A percentile compares a stretch with the other conserved stretches of the same genome.
Conservation (phyloP, 2,113 vertebrate genomes). For the Athene cunicularia region DNA sequence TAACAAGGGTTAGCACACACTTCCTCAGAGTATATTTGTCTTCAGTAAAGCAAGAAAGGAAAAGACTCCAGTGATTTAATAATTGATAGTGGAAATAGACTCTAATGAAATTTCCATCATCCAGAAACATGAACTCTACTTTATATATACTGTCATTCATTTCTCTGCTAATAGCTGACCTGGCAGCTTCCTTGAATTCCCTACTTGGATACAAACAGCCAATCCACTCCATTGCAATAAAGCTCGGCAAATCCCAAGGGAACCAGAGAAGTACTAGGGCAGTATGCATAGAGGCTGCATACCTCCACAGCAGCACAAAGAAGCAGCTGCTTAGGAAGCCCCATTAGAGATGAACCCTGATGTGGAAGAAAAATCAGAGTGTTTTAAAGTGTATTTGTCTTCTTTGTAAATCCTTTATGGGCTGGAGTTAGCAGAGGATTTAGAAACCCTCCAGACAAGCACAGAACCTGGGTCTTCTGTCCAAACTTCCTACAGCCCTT, state of each 20-base stretch:
- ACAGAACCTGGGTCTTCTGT: not conserved
- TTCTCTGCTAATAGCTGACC: slow-evolving; percentile 47
- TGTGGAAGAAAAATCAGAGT: not conserved
- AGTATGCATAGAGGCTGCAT: not conserved
- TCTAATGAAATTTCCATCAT: slow-evolving; percentile 93
- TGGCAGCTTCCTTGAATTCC: slow-evolving; percentile 47
- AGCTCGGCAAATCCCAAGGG: not conserved
- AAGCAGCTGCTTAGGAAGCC: not conserved
- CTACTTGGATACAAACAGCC: not conserved
- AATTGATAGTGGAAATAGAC: slow-evolving; percentile 92
- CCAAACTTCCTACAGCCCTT: not conserved
- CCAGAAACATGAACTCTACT: slow-evolving; percentile 82
- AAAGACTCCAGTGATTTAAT: slow-evolving; percentile 83
- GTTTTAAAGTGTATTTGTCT: not conserved
- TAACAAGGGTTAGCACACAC: slow-evolving; percentile 49
- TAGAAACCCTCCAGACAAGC: not conserved
- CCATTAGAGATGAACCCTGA: not conserved
- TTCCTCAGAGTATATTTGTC: slow-evolving; percentile 56
- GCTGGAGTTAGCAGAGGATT: not conserved
- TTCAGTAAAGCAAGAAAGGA: slow-evolving; percentile 58
- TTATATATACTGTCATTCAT: slow-evolving; percentile 61
- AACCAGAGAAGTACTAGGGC: not conserved
- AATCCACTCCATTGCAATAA: not conserved
- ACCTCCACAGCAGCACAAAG: not conserved
- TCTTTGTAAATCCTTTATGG: not conserved